Evolutionary conservation across 2,888 invertebrate genomes (phyloP), one percentile per base, ranked within the genome.

Genomic region (Cyrtodaria siliqua): DNA sequence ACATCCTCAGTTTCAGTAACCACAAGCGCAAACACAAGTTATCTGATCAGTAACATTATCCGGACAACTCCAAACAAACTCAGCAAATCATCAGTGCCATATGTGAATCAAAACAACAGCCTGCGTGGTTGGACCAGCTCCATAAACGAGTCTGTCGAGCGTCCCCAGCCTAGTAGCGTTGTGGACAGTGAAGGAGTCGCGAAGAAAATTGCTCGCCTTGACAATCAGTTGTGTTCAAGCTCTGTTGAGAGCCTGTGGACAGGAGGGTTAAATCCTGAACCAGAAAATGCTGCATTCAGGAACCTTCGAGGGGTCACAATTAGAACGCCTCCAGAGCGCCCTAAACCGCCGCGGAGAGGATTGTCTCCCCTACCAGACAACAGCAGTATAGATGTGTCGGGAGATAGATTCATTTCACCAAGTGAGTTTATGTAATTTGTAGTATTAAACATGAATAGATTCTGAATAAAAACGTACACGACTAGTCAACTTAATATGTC

Each of bases 141-240:
- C 44, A 80, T 80, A 23, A 80, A 80, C 50, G 80, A 80, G 27
- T 57, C 63, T 0, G 60, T 80, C 1, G 80, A 80, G 38, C 38
- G 80, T 14, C 80, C 80, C 0, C 52, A 67, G 50, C 80, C 80
- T 1, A 80, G 80, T 20, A 80, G 80, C 63, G 63, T 77, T 3
- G 76, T 80, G 12, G 80, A 80, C 67, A 80, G 67, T 71, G 80
- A 80, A 49, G 80, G 80, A 9, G 73, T 80, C 16, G 80, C 80
- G 2, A 80, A 80, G 73, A 80, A 80, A 47, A 80, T 80, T 23
- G 80, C 80, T n/a, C 56, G 80, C 6, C 73, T 80, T 40, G 68
- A 74, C 38, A 67, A 60, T 53, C 55, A 67, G 29, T n/a, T 73
- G 44, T 61, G 57, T 38, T 55, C 76, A 27, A 67, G 44, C 26